Percentiles rank a stretch among this genome's conserved stretches.
Evolutionary conservation across 1,140 invertebrate genomes (phyloP).

Genomic region (Galleria mellonella): DNA sequence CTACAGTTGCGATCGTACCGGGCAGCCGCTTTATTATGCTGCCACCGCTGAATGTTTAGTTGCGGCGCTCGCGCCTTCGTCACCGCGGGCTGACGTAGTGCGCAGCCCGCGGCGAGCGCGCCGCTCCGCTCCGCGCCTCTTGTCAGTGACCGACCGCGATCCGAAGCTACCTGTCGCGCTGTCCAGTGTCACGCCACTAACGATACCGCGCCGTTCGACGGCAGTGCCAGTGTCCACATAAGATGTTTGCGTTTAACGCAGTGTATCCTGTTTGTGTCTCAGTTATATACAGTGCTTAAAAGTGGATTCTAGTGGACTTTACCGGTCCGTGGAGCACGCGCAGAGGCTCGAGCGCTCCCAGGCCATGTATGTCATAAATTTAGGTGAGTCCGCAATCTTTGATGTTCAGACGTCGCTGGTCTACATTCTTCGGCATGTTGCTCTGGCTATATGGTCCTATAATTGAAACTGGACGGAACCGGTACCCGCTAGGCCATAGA

Average conservation of each 20-base stretch:
- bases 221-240: conserved; percentile 48
- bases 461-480: conserved; percentile 57
- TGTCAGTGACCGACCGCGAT: conserved; percentile 50
- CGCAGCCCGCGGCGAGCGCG: conserved; percentile 5
- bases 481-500: conserved; percentile 33
- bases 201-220: conserved; percentile 30
- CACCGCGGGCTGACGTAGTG: conserved; percentile 5
- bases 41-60: not conserved
- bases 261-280: conserved; percentile 53
- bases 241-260: conserved; percentile 53
- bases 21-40: not conserved
- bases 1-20: not conserved
- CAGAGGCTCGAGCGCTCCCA: conserved; percentile 66
- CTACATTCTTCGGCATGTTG: conserved; percentile 38
- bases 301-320: conserved; percentile 68
- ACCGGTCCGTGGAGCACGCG: conserved; percentile 66
- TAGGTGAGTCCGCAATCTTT: conserved; percentile 65
- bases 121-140: conserved; percentile 10
- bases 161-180: conserved; percentile 34
- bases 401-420: conserved; percentile 19
- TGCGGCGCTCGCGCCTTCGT: conserved; percentile 9
- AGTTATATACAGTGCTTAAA: conserved; percentile 49
- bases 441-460: conserved; percentile 22
- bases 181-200: conserved; percentile 17
- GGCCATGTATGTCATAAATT: conserved; percentile 72